phyloP scores from a whole-genome alignment of 1,140 invertebrate genomes.

The Drosophila auraria region DNA sequence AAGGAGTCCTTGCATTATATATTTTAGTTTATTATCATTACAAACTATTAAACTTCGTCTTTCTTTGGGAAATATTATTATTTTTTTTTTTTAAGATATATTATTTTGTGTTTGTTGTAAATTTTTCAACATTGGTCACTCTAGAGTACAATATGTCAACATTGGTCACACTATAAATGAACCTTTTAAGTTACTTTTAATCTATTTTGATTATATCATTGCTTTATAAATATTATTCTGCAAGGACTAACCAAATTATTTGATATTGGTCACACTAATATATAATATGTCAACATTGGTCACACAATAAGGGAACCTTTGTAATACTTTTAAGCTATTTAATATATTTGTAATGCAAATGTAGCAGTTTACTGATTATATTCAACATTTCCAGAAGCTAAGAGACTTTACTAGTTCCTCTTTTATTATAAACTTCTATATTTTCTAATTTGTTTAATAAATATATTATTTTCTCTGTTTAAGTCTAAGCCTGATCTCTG shows the following conservation, averaged over 20 bases:
- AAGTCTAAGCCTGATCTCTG: too few species aligned
- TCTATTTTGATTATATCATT: neutral
- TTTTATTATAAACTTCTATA: too few species aligned
- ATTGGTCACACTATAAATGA: neutral
- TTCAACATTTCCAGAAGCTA: neutral
- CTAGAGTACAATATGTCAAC: neutral
- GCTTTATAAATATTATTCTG: neutral
- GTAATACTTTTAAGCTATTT: neutral
- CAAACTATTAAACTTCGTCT: too few species aligned
- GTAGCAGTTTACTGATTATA: neutral
- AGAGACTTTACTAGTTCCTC: too few species aligned
- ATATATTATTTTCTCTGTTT: too few species aligned
- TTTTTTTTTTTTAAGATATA: too few species aligned
- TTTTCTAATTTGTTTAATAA: neutral
- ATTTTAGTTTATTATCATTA: too few species aligned
- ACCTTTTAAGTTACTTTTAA: neutral
- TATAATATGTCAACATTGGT: too few species aligned
- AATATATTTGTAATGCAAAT: neutral
- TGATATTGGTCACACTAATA: neutral
- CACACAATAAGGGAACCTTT: neutral
- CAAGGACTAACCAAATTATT: neutral
- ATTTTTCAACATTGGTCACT: neutral
- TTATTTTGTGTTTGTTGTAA: too few species aligned
- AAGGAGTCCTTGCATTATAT: too few species aligned
- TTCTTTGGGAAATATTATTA: neutral